phyloP scores from a whole-genome alignment of 2,113 vertebrate genomes.

The Crypturellus undulatus region DNA sequence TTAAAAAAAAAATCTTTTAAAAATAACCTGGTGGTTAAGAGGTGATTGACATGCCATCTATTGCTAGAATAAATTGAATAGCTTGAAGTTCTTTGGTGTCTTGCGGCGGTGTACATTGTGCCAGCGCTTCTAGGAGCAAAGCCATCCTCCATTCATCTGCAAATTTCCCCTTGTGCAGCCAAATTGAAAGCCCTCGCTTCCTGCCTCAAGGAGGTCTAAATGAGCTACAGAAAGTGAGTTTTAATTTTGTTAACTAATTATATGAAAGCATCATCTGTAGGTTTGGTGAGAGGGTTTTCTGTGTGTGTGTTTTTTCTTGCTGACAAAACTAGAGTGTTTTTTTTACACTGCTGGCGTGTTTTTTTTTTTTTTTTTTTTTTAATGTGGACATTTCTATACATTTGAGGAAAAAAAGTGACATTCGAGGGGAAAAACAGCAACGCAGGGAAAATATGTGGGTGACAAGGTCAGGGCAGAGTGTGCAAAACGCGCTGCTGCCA shows the following conservation, averaged over 20 bases:
- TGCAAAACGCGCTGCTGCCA: neutral
- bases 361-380: neutral
- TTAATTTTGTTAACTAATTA: neutral
- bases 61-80: slow-evolving; percentile 54
- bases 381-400: too few species aligned
- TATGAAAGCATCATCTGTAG: neutral
- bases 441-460: neutral
- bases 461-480: neutral
- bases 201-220: slow-evolving; percentile 1
- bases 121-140: slow-evolving; percentile 56
- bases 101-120: neutral
- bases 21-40: neutral
- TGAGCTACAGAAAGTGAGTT: neutral
- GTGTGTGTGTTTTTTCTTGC: neutral
- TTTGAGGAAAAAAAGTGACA: too few species aligned
- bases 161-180: slow-evolving; percentile 6
- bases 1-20: slow-evolving; percentile 18
- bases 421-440: neutral
- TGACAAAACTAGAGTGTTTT: too few species aligned
- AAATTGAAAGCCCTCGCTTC: slow-evolving; percentile 22
- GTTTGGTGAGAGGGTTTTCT: too few species aligned
- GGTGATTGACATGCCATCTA: slow-evolving; percentile 28
- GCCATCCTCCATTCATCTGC: slow-evolving; percentile 56
- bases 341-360: neutral
- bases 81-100: slow-evolving; percentile 27